Conservation (phyloP, 2,888 invertebrate species). For the Lamellibrachia columna region DNA sequence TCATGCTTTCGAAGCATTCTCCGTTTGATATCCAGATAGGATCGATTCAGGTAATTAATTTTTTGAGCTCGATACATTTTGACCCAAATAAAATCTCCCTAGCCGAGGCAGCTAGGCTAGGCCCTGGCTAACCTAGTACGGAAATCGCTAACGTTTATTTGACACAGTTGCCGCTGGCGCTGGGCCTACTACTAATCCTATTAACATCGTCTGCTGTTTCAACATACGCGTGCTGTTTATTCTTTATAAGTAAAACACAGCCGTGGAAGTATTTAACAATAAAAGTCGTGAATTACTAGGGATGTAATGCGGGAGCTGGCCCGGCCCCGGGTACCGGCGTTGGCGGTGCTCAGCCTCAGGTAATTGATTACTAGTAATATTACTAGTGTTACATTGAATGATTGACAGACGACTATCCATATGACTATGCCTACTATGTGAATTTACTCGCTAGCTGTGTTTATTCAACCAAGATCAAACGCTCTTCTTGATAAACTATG, state of each 20-base stretch:
- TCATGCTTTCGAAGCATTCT: constrained; percentile 1
- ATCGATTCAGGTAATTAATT: neutral
- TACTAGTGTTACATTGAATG: too few relatives aligned
- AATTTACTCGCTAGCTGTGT: too few relatives aligned
- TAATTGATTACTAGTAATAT: too few relatives aligned
- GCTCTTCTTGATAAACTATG: too few relatives aligned
- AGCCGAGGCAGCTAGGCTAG: neutral
- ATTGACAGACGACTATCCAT: too few relatives aligned
- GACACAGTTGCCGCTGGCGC: constrained; percentile 5
- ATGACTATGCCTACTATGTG: too few relatives aligned
- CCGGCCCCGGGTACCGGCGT: neutral
- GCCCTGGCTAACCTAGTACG: neutral
- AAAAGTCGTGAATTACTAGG: neutral
- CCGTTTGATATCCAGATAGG: neutral
- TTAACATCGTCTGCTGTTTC: neutral
- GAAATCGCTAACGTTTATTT: neutral
- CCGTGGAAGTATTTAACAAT: neutral
- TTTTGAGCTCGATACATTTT: neutral
- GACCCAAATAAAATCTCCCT: neutral
- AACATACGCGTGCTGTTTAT: neutral
- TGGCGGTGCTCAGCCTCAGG: neutral
- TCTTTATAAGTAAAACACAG: neutral
- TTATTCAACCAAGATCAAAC: too few relatives aligned
- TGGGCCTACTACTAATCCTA: neutral
- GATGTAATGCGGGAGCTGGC: neutral